Base-by-base conservation (phyloP, 2,888 invertebrate species). In the Nephrocerus scutellatus region DNA sequence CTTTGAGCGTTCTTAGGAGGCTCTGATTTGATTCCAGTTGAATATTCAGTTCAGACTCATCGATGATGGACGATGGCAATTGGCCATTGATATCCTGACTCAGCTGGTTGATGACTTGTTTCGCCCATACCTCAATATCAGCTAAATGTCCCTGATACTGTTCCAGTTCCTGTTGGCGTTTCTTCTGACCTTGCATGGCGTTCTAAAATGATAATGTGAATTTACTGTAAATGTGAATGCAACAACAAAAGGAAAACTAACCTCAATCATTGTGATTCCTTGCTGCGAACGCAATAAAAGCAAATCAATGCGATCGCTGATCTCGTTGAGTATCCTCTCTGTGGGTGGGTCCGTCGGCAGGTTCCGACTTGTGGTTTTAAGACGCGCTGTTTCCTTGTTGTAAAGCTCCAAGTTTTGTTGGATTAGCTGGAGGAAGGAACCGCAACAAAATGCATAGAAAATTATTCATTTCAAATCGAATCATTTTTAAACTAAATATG, bases 211-310 rank as follows among this genome's bases (percentile, higher is more conserved):
- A 12, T 6, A 12, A 6, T 32, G 12, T 14, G 12, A 31, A 8
- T 7, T 9, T 16, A 5, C 1, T 16, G 13, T n/a, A 30, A 6
- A 21, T 8, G 18, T 15, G 18, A 34, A 25, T 14, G n/a, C n/a
- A n/a, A n/a, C n/a, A n/a, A n/a, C n/a, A 0, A 39, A 29, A 30
- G 6, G 9, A 32, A n/a, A 4, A 56, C 56, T 57, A 53, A 70
- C 70, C 53, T 72, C 70, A 37, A 75, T 61, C 48, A 68, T 65
- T 26, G 59, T 63, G 24, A 76, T 72, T 43, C 84, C 83, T 59
- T 80, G 77, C 36, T 82, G 76, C 1, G 84, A 81, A 56, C 85
- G 81, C 2, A 74, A 71, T 36, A 82, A 61, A 24, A 88, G 71
- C 38, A 76, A 74, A 35, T 75, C 71, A 43, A 86, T 79, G 49